A percentile compares a stretch with the other conserved stretches of the same genome.
Conservation (phyloP, 2,888 invertebrate species). For the Sicus ferrugineus region DNA sequence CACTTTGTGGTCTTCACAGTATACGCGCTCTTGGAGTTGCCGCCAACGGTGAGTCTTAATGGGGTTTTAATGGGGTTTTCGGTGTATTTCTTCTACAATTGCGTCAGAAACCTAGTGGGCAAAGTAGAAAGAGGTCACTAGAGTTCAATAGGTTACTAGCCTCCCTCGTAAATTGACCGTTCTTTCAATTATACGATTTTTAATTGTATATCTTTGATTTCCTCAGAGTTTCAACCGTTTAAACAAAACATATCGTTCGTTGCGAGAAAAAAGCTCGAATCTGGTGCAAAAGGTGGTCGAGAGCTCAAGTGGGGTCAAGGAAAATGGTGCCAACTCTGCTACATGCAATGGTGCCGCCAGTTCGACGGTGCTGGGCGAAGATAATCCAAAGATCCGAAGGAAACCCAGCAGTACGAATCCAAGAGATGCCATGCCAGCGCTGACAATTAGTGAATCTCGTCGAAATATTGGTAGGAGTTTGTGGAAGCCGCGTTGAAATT, state of each 20-base stretch:
- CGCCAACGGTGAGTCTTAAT: constrained; percentile 57
- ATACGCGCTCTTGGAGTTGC: constrained; percentile 62
- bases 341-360: neutral
- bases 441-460: constrained; percentile 62
- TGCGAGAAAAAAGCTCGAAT: constrained; percentile 59
- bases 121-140: no score
- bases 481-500: neutral
- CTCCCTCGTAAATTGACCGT: no score
- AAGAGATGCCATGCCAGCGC: constrained; percentile 51
- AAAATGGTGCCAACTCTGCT: constrained; percentile 38
- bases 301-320: constrained; percentile 31
- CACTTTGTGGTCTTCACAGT: constrained; percentile 65
- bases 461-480: constrained; percentile 58
- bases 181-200: no score
- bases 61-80: no score
- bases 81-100: neutral
- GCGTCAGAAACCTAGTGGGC: no score
- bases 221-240: constrained; percentile 61
- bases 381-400: constrained; percentile 35
- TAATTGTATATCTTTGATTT: no score
- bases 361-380: constrained; percentile 40
- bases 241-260: constrained; percentile 61
- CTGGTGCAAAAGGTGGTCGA: constrained; percentile 59
- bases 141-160: no score
- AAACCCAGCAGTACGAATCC: constrained; percentile 45